Evolutionary conservation across 2,888 invertebrate species (phyloP).

Genomic region (Cantharis nigra): DNA sequence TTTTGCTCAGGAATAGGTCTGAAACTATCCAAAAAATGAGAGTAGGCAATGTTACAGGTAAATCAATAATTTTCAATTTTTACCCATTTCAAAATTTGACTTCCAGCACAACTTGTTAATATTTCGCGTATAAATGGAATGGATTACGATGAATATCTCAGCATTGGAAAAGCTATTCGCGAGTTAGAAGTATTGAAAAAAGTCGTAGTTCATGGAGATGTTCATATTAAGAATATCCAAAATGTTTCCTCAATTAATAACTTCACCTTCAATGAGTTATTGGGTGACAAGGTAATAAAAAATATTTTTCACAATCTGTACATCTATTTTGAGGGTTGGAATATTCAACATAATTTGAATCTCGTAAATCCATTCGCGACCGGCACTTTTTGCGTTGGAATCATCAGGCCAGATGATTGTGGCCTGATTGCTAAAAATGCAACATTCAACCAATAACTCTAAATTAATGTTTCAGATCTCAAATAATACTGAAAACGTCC

Average conservation of each 20-base stretch:
- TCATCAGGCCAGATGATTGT: too few species aligned
- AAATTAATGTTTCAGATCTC: slow-evolving; percentile 26
- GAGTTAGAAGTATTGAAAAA: slow-evolving; percentile 34
- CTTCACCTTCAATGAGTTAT: slow-evolving; percentile 35
- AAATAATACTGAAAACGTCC: neutral
- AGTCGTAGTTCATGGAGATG: slow-evolving; percentile 40
- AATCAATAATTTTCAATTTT: neutral
- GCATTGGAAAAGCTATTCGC: slow-evolving; percentile 36
- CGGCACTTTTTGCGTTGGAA: too few species aligned
- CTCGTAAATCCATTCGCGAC: too few species aligned
- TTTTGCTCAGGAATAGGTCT: neutral
- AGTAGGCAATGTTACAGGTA: neutral
- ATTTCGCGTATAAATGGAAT: neutral
- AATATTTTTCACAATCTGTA: too few species aligned
- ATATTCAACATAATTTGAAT: too few species aligned
- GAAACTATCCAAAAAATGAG: neutral
- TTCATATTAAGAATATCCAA: slow-evolving; percentile 32
- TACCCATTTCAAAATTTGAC: neutral
- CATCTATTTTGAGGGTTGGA: too few species aligned
- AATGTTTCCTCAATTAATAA: slow-evolving; percentile 40
- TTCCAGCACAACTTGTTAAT: neutral
- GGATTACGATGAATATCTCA: slow-evolving; percentile 37
- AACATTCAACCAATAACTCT: too few species aligned
- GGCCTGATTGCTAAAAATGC: too few species aligned
- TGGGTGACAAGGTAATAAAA: slow-evolving; percentile 3